phyloP scores from a whole-genome alignment of 1,140 invertebrate species.

The Harpegnathos saltator region DNA sequence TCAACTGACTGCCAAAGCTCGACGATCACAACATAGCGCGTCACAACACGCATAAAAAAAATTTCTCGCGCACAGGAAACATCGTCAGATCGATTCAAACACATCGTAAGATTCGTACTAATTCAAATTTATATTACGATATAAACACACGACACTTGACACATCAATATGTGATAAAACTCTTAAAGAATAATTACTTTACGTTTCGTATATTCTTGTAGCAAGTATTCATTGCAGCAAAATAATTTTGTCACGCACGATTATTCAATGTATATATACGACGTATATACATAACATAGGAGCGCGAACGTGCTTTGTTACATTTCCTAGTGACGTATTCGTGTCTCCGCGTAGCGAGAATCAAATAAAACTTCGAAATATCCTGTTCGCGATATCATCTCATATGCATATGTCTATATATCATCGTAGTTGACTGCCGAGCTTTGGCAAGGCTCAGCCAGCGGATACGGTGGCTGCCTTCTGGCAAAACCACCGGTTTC shows the following conservation, averaged over 20 bases:
- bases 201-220: neutral
- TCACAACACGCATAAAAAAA: neutral
- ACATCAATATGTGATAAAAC: conserved; percentile 1
- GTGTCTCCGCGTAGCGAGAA: conserved; percentile 35
- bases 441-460: conserved; percentile 55
- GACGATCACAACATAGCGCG: neutral
- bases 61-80: neutral
- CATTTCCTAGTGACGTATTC: conserved; percentile 51
- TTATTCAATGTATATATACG: neutral
- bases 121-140: neutral
- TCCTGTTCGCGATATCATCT: conserved; percentile 53
- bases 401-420: conserved; percentile 55
- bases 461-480: conserved; percentile 49
- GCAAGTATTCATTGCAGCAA: neutral
- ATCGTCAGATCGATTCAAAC: too few relatives aligned
- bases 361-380: conserved; percentile 60
- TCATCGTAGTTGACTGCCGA: conserved; percentile 52
- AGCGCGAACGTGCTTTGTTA: conserved; percentile 36
- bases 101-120: neutral
- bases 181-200: neutral
- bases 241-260: neutral
- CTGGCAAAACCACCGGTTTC: conserved; percentile 51
- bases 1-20: neutral
- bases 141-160: neutral
- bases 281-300: neutral